Evolutionary conservation across 1,140 invertebrate species (phyloP).

Genomic region (Bicyclus anynana): DNA sequence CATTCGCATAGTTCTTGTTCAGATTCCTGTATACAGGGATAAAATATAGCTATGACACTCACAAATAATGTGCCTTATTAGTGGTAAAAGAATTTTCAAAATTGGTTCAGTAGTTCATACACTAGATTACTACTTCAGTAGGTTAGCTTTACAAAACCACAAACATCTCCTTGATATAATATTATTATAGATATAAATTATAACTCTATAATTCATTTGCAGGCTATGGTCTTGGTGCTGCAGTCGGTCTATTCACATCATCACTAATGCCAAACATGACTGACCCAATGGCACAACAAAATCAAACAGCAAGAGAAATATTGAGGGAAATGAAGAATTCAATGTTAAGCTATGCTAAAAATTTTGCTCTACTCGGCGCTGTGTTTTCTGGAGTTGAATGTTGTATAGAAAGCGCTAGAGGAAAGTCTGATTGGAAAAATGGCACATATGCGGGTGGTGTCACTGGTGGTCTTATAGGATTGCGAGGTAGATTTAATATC

Average conservation of each 20-base stretch:
- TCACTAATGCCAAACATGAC: slow-evolving; percentile 94
- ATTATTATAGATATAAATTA: not conserved
- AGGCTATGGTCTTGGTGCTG: slow-evolving; percentile 96
- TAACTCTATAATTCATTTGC: slow-evolving; percentile 29
- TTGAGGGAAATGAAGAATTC: slow-evolving; percentile 95
- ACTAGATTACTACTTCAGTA: too few species aligned
- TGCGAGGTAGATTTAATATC: slow-evolving; percentile 83
- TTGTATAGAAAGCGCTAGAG: slow-evolving; percentile 93
- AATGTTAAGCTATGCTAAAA: slow-evolving; percentile 96
- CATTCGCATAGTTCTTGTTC: too few species aligned
- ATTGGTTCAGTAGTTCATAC: too few species aligned
- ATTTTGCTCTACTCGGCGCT: slow-evolving; percentile 96
- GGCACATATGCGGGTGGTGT: slow-evolving; percentile 95
- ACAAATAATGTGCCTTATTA: too few species aligned
- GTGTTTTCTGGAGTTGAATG: slow-evolving; percentile 97
- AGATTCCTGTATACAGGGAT: too few species aligned
- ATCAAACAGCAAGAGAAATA: slow-evolving; percentile 90
- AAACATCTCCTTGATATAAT: too few species aligned
- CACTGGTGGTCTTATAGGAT: slow-evolving; percentile 95
- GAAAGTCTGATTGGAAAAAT: slow-evolving; percentile 97
- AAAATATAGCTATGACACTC: too few species aligned
- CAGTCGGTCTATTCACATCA: slow-evolving; percentile 96
- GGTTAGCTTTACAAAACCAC: not conserved
- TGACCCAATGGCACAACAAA: slow-evolving; percentile 84
- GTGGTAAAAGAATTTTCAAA: too few species aligned